These are phyloP conservation scores for Microplitis manilae DNA, from an alignment of 2,888 invertebrate genomes.

Conservation along the genomic window DNA sequence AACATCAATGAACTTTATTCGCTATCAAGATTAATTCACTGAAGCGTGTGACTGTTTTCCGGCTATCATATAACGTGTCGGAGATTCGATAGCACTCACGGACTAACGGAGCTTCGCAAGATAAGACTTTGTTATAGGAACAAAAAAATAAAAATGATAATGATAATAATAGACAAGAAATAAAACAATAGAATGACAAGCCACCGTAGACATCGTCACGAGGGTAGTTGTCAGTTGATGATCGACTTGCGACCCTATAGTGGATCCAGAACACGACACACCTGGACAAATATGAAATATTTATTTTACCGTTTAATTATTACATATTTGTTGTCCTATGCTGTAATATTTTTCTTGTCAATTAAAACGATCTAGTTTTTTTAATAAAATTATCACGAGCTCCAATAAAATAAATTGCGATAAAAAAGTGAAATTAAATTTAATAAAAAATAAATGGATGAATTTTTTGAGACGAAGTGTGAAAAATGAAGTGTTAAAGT, in stretches of 20 bases:
- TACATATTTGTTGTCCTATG: not conserved
- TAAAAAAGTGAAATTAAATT: not conserved
- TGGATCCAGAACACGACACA: not conserved
- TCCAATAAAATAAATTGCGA: no score
- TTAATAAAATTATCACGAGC: no score
- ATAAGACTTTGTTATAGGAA: constrained; percentile 49
- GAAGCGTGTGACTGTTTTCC: constrained; percentile 31
- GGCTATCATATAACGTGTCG: constrained; percentile 49
- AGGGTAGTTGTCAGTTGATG: no score
- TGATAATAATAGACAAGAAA: not conserved
- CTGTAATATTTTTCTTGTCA: not conserved
- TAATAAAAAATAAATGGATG: not conserved
- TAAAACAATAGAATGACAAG: no score
- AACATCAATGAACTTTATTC: not conserved
- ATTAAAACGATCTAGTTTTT: not conserved
- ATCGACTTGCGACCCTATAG: not conserved
- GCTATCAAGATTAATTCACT: constrained; percentile 3
- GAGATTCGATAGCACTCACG: constrained; percentile 58
- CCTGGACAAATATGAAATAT: not conserved
- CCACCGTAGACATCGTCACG: no score
- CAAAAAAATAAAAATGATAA: not conserved
- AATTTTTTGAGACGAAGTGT: not conserved
- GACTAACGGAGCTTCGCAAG: constrained; percentile 49
- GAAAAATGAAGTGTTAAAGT: not conserved
- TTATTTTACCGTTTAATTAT: not conserved